A percentile compares a stretch with the other conserved stretches of the same genome.
Evolutionary conservation across 2,113 vertebrate genomes (phyloP).

Genomic region (Anarrhichthys ocellatus): DNA sequence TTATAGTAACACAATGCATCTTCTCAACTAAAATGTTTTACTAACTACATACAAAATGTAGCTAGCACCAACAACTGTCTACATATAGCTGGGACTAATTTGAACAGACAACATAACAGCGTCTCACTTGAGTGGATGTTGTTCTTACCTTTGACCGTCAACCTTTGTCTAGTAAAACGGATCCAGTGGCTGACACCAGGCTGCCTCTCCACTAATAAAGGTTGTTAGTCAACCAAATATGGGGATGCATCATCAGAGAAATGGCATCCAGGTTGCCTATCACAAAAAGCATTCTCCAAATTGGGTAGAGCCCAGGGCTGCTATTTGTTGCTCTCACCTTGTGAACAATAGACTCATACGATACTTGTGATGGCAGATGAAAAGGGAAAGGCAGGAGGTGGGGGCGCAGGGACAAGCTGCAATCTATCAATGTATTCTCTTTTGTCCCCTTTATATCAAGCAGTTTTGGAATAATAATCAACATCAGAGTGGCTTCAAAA

Average conservation of each 20-base stretch:
- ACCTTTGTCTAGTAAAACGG: conserved; percentile 59
- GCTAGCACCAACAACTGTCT: background rate
- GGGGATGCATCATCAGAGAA: conserved; percentile 71
- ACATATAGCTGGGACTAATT: background rate
- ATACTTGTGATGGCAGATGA: conserved; percentile 46
- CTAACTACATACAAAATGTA: background rate
- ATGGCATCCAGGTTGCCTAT: conserved; percentile 67
- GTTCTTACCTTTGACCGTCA: conserved; percentile 65
- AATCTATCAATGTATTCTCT: conserved; percentile 23
- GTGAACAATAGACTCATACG: conserved; percentile 43
- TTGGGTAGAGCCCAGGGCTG: conserved; percentile 55
- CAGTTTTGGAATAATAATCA: background rate
- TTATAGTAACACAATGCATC: background rate
- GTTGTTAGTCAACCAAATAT: conserved; percentile 74
- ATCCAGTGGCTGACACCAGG: conserved; percentile 52
- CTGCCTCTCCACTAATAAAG: conserved; percentile 73
- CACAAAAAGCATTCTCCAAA: conserved; percentile 66
- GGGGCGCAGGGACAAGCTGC: conserved; percentile 29
- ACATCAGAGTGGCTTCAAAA: background rate
- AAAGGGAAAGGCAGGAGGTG: conserved; percentile 38
- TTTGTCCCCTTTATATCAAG: background rate
- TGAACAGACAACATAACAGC: background rate
- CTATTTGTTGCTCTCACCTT: conserved; percentile 75
- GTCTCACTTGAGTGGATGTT: background rate
- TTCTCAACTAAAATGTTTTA: background rate